A percentile compares a stretch with the other conserved stretches of the same genome.
Evolutionary conservation across 2,113 vertebrate species (phyloP).

Genomic region (Brachyhypopomus gauderio): DNA sequence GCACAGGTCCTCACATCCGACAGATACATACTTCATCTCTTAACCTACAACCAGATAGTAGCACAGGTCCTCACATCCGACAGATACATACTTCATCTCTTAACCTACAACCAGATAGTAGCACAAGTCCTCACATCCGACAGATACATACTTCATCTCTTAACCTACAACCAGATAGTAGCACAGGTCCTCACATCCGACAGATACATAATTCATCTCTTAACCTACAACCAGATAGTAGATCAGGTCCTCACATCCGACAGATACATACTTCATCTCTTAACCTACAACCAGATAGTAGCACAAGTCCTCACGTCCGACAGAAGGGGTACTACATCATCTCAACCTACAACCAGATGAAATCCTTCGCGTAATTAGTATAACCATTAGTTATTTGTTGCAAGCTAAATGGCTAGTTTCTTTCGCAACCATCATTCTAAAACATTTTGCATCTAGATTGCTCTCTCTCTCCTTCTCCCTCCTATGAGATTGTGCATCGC

Average conservation of each 20-base stretch:
- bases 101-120: constrained; percentile 48
- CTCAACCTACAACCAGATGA: constrained; percentile 48
- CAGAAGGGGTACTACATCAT: constrained; percentile 32
- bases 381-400: constrained; percentile 67
- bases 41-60: constrained; percentile 47
- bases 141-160: constrained; percentile 31
- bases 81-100: constrained; percentile 31
- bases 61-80: constrained; percentile 36
- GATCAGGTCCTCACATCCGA: constrained; percentile 32
- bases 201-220: constrained; percentile 22
- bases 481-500: constrained; percentile 53
- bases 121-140: constrained; percentile 37
- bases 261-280: no score
- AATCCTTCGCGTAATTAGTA: constrained; percentile 58
- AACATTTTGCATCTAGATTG: constrained; percentile 62
- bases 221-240: constrained; percentile 47
- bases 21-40: constrained; percentile 34
- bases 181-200: constrained; percentile 49
- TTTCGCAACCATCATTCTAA: constrained; percentile 77
- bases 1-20: constrained; percentile 34
- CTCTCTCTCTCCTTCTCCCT: constrained; percentile 62
- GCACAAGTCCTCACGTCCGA: constrained; percentile 40
- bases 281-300: no score
- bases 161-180: constrained; percentile 58
- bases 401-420: constrained; percentile 52